A percentile compares a stretch with the other conserved stretches of the same genome.
phyloP scores from a whole-genome alignment of 92 coral and sea anemone genomes.

The Virgularia gustaviana region DNA sequence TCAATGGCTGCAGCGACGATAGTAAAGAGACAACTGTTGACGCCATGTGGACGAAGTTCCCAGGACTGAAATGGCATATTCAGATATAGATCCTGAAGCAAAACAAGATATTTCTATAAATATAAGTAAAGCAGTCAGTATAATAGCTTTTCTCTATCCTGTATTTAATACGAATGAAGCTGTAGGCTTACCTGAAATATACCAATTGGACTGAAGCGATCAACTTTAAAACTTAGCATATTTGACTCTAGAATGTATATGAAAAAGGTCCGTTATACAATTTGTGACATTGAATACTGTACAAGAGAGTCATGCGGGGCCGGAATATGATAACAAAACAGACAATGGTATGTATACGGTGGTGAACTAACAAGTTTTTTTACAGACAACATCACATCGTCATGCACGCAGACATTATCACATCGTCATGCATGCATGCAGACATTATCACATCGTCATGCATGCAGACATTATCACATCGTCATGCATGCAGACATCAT shows the following conservation, averaged over 20 bases:
- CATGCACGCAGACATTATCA: too few species aligned
- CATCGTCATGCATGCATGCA: too few species aligned
- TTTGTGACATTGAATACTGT: too few species aligned
- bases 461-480: too few species aligned
- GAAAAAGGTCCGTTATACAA: too few species aligned
- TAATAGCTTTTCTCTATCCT: background rate
- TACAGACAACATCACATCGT: too few species aligned
- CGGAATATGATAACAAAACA: too few species aligned
- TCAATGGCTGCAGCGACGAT: conserved; percentile 88
- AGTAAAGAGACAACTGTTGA: conserved; percentile 82
- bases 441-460: too few species aligned
- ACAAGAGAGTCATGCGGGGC: too few species aligned
- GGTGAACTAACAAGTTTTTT: too few species aligned
- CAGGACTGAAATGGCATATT: conserved; percentile 99
- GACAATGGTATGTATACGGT: too few species aligned
- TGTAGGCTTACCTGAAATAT: conserved; percentile 66
- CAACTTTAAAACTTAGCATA: conserved; percentile 64
- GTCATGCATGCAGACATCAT: too few species aligned
- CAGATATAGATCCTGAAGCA: conserved; percentile 73
- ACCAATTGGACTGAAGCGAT: conserved; percentile 75
- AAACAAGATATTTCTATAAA: background rate
- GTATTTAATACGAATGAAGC: background rate
- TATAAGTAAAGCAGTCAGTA: background rate
- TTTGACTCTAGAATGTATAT: conserved; percentile 65
- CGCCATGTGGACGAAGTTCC: conserved; percentile 84